Evolutionary conservation across 2,113 vertebrate genomes (phyloP), one percentile per base, ranked within the genome.

Genomic region (Psephotus haematonotus): DNA sequence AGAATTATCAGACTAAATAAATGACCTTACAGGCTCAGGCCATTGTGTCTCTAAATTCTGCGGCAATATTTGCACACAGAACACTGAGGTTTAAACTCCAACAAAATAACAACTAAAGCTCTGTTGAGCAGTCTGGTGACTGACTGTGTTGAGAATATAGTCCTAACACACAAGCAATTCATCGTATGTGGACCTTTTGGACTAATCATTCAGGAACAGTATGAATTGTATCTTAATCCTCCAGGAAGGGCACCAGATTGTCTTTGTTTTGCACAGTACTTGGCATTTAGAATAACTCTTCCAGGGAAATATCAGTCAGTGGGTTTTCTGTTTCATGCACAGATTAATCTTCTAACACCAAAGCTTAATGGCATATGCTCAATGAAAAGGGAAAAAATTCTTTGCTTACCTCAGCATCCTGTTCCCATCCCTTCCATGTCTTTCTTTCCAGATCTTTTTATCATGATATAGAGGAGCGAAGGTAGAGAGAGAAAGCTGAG

Each of bases 201-300:
- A 72, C 23, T 70, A 78, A 22, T 4, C 23, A 35, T 63, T 88
- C 18, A 55, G 33, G 49, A 82, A 17, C 11, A 16, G 18, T 28
- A 15, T 14, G 25, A 74, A 88, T 39, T 77, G 6, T 29, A 53
- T 33, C 25, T 46, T 86, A 93, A 77, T 63, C 53, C 83, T 80
- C 76, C n/a, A 86, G 41, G 41, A 91, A 92, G 46, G 53, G 31
- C 31, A 63, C 19, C 68, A 86, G 43, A 82, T 74, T 88, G 87
- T 8, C 25, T 91, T 78, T 89, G 49, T 72, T 95, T 90, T 90
- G 28, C 49, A 68, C 14, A 25, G 53, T 57, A n/a, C 5, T 44
- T 95, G 83, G 46, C 50, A 91, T 96, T 94, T 80, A 53, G 8
- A 92, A 28, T 68, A 93, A 90, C 70, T 93, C 71, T 90, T 96